Conservation (phyloP, 2,113 vertebrate genomes). For the Ancistrus triradiatus region DNA sequence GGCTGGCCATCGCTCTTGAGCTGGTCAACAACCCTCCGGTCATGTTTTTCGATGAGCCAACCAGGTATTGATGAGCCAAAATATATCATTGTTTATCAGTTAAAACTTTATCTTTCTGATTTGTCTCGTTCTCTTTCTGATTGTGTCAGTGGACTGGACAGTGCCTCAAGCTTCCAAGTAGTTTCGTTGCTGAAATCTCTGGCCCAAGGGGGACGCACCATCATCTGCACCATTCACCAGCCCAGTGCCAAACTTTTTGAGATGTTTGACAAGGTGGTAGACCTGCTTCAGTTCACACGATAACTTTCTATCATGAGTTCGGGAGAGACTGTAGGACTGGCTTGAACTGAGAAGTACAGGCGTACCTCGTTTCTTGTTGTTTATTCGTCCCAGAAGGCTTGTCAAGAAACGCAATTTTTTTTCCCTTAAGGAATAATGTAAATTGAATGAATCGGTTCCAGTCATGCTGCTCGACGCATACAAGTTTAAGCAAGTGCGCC, state of each 20-base stretch:
- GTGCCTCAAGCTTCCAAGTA: constrained; percentile 93
- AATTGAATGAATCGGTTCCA: background rate
- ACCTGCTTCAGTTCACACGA: background rate
- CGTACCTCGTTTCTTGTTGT: too few species aligned
- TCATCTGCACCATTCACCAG: constrained; percentile 99
- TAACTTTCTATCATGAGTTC: too few species aligned
- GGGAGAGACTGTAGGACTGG: too few species aligned
- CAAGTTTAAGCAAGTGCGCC: too few species aligned
- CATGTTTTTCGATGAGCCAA: constrained; percentile 99
- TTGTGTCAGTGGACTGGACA: constrained; percentile 84
- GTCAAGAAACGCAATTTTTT: too few species aligned
- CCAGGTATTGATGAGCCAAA: constrained; percentile 81
- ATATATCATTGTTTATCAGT: too few species aligned
- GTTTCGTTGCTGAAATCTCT: constrained; percentile 92
- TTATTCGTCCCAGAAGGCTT: too few species aligned
- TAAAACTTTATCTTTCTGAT: background rate
- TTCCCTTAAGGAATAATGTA: background rate
- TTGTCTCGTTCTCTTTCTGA: background rate
- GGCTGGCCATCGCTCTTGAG: constrained; percentile 91
- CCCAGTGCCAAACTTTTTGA: constrained; percentile 98
- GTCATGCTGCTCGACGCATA: too few species aligned
- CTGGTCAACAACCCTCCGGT: constrained; percentile 96
- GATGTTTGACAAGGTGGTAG: constrained; percentile 93
- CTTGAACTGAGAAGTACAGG: too few species aligned
- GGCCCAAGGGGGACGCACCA: constrained; percentile 90